Evolutionary conservation across 2,888 invertebrate genomes (phyloP).

Genomic region (Philaethria dido): DNA sequence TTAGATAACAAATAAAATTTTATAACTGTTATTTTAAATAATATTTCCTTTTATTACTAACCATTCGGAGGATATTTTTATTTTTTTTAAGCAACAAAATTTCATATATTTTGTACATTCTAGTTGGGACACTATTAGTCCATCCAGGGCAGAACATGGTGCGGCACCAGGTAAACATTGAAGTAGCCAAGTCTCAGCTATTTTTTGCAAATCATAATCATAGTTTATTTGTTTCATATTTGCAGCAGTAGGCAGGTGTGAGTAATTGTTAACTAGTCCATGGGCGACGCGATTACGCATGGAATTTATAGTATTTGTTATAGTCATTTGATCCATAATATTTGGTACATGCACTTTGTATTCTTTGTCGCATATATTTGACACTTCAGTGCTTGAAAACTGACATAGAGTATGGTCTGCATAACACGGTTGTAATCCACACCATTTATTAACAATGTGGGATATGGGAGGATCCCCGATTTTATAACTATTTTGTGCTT

Average conservation of each 20-base stretch:
- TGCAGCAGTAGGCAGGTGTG: conserved; percentile 66
- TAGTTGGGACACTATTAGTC: conserved; percentile 64
- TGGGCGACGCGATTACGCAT: conserved; percentile 74
- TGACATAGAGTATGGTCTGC: conserved; percentile 76
- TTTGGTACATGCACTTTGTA: conserved; percentile 59
- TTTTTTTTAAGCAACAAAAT: conserved; percentile 58
- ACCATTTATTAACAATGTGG: conserved; percentile 65
- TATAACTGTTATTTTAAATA: not conserved
- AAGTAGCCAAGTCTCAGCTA: conserved; percentile 67
- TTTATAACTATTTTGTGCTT: conserved; percentile 33
- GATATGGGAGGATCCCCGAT: conserved; percentile 25
- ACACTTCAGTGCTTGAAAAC: conserved; percentile 54
- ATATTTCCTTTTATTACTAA: conserved; percentile 43
- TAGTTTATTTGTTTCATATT: conserved; percentile 75
- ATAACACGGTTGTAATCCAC: conserved; percentile 66
- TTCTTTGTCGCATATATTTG: conserved; percentile 58
- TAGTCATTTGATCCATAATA: conserved; percentile 57
- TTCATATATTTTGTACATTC: conserved; percentile 71
- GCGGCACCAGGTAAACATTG: conserved; percentile 75
- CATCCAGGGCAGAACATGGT: conserved; percentile 67
- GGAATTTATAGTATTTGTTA: conserved; percentile 70
- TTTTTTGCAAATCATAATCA: conserved; percentile 69
- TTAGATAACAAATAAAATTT: conserved; percentile 26
- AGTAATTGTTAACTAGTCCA: conserved; percentile 57
- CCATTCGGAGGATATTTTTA: conserved; percentile 55